These are phyloP conservation scores for Epistrophella euchroma DNA, from an alignment of 2,888 invertebrate genomes.

Conservation along the genomic window DNA sequence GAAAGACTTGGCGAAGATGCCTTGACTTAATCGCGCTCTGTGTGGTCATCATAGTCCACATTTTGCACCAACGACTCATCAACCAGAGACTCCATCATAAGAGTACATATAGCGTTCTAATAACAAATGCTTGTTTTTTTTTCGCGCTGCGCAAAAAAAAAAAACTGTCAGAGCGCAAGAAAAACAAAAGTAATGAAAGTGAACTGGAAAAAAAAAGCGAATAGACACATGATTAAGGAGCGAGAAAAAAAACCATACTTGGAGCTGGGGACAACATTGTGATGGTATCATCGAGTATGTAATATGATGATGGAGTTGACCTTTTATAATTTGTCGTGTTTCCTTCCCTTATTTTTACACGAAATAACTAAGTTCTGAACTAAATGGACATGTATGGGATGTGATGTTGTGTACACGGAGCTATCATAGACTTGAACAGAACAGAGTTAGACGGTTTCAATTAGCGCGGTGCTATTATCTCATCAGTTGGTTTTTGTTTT, in stretches of 20 bases:
- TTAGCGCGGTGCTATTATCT: constrained; percentile 61
- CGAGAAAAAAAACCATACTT: constrained; percentile 10
- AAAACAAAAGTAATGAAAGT: constrained; percentile 46
- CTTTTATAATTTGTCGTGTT: constrained; percentile 60
- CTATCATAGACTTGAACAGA: constrained; percentile 22
- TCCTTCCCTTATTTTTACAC: constrained; percentile 45
- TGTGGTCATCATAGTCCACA: constrained; percentile 58
- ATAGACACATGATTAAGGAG: constrained; percentile 30
- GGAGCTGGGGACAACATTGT: background rate
- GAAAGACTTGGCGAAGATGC: constrained; percentile 40
- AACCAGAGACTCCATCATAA: background rate
- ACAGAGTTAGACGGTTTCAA: constrained; percentile 54
- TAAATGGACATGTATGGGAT: background rate
- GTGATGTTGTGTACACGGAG: background rate
- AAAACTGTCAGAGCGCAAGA: background rate
- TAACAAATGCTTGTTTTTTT: constrained; percentile 16
- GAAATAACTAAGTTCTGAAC: background rate
- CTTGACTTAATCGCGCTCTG: constrained; percentile 49
- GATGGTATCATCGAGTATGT: constrained; percentile 20
- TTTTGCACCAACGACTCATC: constrained; percentile 38
- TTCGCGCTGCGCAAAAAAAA: constrained; percentile 8
- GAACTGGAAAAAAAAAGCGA: constrained; percentile 9
- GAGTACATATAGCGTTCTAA: constrained; percentile 6
- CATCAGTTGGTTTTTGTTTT: constrained; percentile 50
- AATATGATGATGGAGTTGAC: constrained; percentile 35